Evolutionary conservation across 2,113 vertebrate species (phyloP).

Genomic region (Ptychochromis oligacanthus): DNA sequence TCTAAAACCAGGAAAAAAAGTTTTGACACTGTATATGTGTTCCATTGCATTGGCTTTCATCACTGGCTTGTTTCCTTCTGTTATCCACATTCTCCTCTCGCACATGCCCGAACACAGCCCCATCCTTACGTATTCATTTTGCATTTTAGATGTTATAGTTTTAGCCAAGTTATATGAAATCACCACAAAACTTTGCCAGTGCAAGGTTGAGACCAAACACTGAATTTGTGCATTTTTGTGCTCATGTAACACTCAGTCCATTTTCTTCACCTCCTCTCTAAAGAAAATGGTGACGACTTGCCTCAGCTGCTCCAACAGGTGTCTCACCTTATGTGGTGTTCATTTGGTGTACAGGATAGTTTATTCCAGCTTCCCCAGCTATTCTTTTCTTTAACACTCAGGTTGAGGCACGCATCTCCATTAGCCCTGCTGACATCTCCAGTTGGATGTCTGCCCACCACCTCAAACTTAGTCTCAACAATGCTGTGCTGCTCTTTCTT

Average conservation of each 20-base stretch:
- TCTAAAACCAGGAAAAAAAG: slow-evolving; percentile 18
- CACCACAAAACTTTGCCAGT: neutral
- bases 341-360: slow-evolving; percentile 15
- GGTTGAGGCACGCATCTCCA: slow-evolving; percentile 49
- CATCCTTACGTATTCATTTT: neutral
- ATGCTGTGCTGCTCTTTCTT: slow-evolving; percentile 30
- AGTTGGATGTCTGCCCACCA: slow-evolving; percentile 54
- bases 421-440: slow-evolving; percentile 45
- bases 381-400: slow-evolving; percentile 49
- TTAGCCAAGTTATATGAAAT: neutral
- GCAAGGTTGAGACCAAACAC: neutral
- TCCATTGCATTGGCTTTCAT: neutral
- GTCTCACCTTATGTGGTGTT: neutral
- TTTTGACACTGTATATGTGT: slow-evolving; percentile 4
- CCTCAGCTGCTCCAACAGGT: slow-evolving; percentile 3
- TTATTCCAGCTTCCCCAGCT: slow-evolving; percentile 6
- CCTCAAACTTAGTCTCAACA: slow-evolving; percentile 61
- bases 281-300: neutral
- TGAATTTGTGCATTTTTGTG: neutral
- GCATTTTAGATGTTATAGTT: neutral
- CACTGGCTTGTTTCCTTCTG: neutral
- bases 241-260: neutral
- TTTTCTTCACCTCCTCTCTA: slow-evolving; percentile 15
- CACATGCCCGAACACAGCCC: neutral
- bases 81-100: slow-evolving; percentile 7